Evolutionary conservation across 2,888 invertebrate species (phyloP).

Genomic region (Deilephila elpenor): DNA sequence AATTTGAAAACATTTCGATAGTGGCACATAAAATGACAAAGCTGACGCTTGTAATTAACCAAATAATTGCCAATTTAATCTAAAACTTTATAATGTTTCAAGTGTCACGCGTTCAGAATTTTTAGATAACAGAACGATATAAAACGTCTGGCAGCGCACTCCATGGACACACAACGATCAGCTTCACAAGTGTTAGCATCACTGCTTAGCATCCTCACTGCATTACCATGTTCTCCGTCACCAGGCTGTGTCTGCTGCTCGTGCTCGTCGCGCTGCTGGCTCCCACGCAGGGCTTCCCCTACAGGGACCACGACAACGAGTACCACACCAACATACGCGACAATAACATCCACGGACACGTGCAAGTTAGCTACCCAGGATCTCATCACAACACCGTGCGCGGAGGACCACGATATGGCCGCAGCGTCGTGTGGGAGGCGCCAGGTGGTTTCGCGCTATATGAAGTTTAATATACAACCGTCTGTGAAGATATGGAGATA

Average conservation of each 20-base stretch:
- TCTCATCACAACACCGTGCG: neutral
- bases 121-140: neutral
- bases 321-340: neutral
- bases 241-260: neutral
- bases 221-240: neutral
- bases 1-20: too few relatives aligned
- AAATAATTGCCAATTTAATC: neutral
- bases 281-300: neutral
- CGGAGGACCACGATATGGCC: neutral
- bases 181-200: neutral
- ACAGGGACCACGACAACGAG: neutral
- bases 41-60: too few relatives aligned
- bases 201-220: neutral
- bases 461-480: neutral
- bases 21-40: too few relatives aligned
- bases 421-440: neutral
- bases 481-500: neutral
- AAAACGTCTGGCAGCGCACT: neutral
- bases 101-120: neutral
- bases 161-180: neutral
- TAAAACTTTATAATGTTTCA: neutral
- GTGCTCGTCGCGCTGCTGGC: slow-evolving; percentile 3
- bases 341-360: neutral
- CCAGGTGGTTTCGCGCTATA: neutral
- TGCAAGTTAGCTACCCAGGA: neutral